Evolutionary conservation across 2,888 invertebrate genomes (phyloP), one percentile per base, ranked within the genome.

Genomic region (Netelia melanura): DNA sequence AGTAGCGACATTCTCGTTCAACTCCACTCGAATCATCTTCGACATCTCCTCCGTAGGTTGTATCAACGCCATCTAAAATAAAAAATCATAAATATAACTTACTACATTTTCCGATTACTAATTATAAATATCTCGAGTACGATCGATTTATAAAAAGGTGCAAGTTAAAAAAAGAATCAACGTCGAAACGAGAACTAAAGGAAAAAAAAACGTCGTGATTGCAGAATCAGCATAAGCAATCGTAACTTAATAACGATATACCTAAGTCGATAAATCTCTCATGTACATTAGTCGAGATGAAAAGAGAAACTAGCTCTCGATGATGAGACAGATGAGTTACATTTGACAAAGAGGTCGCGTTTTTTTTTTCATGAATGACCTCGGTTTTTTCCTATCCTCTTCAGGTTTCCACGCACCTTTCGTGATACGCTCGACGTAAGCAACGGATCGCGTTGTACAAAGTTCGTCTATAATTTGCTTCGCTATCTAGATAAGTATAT

Each of bases 21-120:
- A 94, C 91, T 97, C 96, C 86, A 95, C 94, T 76, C 96, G 95
- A 89, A 97, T 97, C 92, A 94, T 94, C 91, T 96, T 95, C 90
- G 96, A 96, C 94, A 96, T 95, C 90, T 96, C 97, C 23, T 96
- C 96, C 2, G 95, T 92, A 14, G 97, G 97, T 90, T 96, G 96
- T 84, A 96, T 94, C 89, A 97, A 94, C 92, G 95, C 95, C 93
- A 96, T 96, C 94, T 93, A 81, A 14, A 76, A 25, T 30, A n/a
- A 48, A 61, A 38, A 78, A 88, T 87, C 67, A 11, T 3, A 17
- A 54, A 54, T 17, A 52, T 0, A 25, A 52, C 68, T 17, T 30
- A 79, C 62, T 54, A 17, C 21, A 11, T 8, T n/a, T n/a, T 43
- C 5, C 21, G 17, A 72, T 61, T 11, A 38, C 10, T 43, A 56